Evolutionary conservation across 2,888 invertebrate species (phyloP), one percentile per base, ranked within the genome.

Genomic region (Polyommatus iphigenia): DNA sequence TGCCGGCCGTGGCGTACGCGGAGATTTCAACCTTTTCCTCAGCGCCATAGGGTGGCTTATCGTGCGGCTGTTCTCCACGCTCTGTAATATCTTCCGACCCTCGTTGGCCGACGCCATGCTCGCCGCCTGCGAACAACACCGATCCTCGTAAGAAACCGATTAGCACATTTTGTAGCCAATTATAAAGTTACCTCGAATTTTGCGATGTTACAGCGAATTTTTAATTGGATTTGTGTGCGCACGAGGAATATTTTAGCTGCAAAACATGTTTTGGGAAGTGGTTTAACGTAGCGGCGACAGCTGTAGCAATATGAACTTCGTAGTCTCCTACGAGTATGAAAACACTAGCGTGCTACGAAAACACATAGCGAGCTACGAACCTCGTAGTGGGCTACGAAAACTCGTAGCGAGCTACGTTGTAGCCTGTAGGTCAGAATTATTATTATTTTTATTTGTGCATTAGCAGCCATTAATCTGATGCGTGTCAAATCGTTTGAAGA

Each of bases 41-140:
- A 92, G 82, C 18, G 92, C 90, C 91, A 94, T 92, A 46, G 94
- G 93, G 81, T 94, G 93, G 86, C 89, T 94, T 84, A 94, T 94
- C 78, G 90, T 90, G 5, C 91, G 88, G 57, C 87, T 89, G 93
- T 86, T 95, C 84, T 90, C 93, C 85, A 90, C 91, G 85, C 83
- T 94, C 83, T 90, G 92, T 82, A 88, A 90, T 81, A 90, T 90
- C 85, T 92, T 92, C 41, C 91, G 90, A 80, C 90, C 90, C 83
- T 93, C 95, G 88, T 90, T 95, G 85, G 90, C 95, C 80, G 95
- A 95, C 62, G 94, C 95, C 85, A 95, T 94, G 83, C 95, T 95
- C 59, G 95, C 95, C 76, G 95, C 95, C 91, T 93, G 82, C 24
- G 59, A 77, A 80, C 78, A 81, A 67, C 62, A 67, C 20, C 80